Evolutionary conservation across 2,113 vertebrate species (phyloP), one percentile per base, ranked within the genome.

Genomic region (Morone chrysops): DNA sequence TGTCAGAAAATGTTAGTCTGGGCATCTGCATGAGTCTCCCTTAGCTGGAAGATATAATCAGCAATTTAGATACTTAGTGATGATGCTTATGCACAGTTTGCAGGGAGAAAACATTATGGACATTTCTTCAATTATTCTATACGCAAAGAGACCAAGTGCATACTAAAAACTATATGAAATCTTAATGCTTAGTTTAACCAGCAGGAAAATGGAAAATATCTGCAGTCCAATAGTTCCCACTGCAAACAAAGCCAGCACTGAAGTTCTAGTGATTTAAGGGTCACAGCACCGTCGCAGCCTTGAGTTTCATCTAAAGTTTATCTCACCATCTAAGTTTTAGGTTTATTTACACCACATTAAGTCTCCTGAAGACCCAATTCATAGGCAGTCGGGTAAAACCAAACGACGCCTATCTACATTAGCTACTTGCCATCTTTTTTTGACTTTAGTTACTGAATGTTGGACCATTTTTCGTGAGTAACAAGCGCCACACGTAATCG

Each of bases 1-100:
- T 75, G 57, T 84, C 76, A 70, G 50, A 20, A 75, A 81, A 77
- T 72, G 73, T 68, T 40, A 47, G 8, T 65, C 51, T 41, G 25
- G 60, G 31, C 56, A 59, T 72, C 45, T 48, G 47, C 38, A 54
- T 7, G 67, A 53, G 45, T 53, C 60, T 43, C 48, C 2, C 16
- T 50, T 36, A 22, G 48, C 20, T 53, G n/a, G 18, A 71, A 59
- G 65, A 76, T 71, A 40, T 43, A 51, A 61, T 25, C 71, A 67
- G 59, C 45, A 16, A 47, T 72, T n/a, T 53, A 57, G 31, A n/a
- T n/a, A 14, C 4, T 70, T 51, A 20, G 6, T 59, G 16, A 53
- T 17, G 48, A 53, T 60, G 38, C 65, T 81, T 61, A 45, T 69
- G 51, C 54, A 60, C 60, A 53, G 8, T 73, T 77, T 48, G 25